Conservation (phyloP, 2,113 vertebrate species). For the Condylura cristata region DNA sequence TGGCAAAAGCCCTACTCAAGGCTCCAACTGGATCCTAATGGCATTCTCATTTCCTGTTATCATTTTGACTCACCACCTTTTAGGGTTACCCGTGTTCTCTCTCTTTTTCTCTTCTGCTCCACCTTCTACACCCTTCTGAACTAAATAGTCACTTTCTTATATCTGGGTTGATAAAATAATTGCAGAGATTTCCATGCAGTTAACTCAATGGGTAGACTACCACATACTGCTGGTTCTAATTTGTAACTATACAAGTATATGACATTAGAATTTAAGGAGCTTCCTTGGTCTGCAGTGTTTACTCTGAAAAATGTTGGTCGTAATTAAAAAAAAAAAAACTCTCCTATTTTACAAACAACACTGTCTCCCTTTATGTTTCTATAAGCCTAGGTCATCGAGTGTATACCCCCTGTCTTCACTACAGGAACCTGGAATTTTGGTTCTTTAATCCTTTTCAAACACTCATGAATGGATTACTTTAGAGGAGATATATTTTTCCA, state of each 20-base stretch:
- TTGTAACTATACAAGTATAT: not conserved
- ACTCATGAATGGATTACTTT: no score
- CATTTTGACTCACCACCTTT: not conserved
- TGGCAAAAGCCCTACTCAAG: not conserved
- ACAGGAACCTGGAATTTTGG: not conserved
- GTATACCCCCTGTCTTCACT: not conserved
- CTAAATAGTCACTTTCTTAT: not conserved
- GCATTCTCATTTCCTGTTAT: not conserved
- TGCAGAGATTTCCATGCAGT: not conserved
- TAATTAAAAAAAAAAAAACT: not conserved
- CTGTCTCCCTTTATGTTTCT: not conserved
- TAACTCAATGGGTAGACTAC: not conserved
- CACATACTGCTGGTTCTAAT: not conserved
- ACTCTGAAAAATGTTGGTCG: not conserved
- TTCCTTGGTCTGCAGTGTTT: not conserved
- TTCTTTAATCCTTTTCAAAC: not conserved
- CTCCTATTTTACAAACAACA: not conserved
- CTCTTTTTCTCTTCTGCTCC: not conserved
- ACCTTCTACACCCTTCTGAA: not conserved
- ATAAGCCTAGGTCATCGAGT: not conserved
- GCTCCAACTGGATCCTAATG: not conserved
- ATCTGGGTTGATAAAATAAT: constrained; percentile 27
- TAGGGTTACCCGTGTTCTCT: not conserved
- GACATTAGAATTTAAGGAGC: constrained; percentile 22
- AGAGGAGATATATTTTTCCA: not conserved